A percentile compares a stretch with the other conserved stretches of the same genome.
Evolutionary conservation across 2,888 invertebrate genomes (phyloP).

Genomic region (Polymixis lichenea): DNA sequence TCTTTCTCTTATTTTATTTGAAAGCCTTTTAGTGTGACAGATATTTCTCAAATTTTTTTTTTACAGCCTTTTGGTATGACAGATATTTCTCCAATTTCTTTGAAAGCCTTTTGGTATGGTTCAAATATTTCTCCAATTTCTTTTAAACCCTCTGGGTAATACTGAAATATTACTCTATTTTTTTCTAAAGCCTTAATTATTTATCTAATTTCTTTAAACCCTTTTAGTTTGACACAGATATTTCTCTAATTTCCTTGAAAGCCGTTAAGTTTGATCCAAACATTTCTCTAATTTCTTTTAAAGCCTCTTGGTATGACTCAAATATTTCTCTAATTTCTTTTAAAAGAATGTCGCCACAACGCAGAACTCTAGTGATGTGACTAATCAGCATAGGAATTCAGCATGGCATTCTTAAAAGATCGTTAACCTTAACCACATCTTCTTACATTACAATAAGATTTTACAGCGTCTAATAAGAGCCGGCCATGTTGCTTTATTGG

Average conservation of each 20-base stretch:
- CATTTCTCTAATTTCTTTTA: neutral
- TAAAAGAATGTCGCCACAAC: conserved; percentile 27
- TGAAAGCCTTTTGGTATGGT: neutral
- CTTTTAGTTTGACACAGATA: too few relatives aligned
- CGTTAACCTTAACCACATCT: conserved; percentile 18
- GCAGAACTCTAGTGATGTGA: conserved; percentile 7
- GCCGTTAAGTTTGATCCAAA: neutral
- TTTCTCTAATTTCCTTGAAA: neutral
- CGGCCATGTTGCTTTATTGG: conserved; percentile 17
- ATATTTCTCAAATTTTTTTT: too few relatives aligned
- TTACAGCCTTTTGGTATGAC: neutral
- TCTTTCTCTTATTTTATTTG: too few relatives aligned
- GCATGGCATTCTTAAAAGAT: conserved; percentile 9
- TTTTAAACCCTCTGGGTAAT: neutral
- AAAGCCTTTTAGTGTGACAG: neutral
- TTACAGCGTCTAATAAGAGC: neutral
- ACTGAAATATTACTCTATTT: too few relatives aligned
- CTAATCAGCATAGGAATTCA: conserved; percentile 28
- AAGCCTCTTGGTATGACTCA: conserved; percentile 12
- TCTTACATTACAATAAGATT: conserved; percentile 15
- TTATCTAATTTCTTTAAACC: too few relatives aligned
- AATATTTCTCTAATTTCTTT: neutral
- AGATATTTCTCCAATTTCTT: neutral
- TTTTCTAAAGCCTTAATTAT: neutral
- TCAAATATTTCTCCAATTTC: neutral